These are phyloP conservation scores for Tychaedon coryphoeus DNA, from an alignment of 2,113 vertebrate species.

Conservation along the genomic window DNA sequence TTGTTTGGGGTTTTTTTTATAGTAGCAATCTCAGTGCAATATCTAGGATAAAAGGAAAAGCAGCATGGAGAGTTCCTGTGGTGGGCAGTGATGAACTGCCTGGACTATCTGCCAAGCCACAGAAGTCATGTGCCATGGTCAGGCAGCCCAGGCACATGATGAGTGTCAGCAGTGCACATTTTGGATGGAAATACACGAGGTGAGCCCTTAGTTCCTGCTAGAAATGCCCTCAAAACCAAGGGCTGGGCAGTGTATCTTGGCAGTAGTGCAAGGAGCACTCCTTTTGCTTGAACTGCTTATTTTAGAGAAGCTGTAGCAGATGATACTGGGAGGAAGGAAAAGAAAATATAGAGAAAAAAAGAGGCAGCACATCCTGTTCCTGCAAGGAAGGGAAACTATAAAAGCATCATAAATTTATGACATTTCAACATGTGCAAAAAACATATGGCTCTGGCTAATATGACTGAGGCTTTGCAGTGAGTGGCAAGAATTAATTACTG, in stretches of 20 bases:
- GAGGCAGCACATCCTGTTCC: neutral
- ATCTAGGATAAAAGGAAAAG: neutral
- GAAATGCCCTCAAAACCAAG: neutral
- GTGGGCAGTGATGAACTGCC: neutral
- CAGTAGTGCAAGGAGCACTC: neutral
- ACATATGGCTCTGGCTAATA: neutral
- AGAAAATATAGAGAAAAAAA: neutral
- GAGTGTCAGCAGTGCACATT: neutral
- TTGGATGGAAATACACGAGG: neutral
- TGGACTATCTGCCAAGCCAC: neutral
- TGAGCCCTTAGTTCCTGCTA: neutral
- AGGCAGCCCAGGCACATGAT: neutral
- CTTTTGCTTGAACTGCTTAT: neutral
- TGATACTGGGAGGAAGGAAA: neutral
- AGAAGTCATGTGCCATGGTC: accelerated
- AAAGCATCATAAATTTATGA: neutral
- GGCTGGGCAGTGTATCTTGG: neutral
- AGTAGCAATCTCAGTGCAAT: neutral
- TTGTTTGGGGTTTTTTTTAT: neutral
- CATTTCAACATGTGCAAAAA: neutral
- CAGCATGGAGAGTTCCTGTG: neutral
- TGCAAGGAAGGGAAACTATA: neutral
- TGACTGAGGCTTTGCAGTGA: neutral
- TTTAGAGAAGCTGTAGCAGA: neutral
- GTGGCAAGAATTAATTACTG: neutral